These are phyloP conservation scores for Echiichthys vipera DNA, from an alignment of 2,797 vertebrate genomes.

Conservation along the genomic window DNA sequence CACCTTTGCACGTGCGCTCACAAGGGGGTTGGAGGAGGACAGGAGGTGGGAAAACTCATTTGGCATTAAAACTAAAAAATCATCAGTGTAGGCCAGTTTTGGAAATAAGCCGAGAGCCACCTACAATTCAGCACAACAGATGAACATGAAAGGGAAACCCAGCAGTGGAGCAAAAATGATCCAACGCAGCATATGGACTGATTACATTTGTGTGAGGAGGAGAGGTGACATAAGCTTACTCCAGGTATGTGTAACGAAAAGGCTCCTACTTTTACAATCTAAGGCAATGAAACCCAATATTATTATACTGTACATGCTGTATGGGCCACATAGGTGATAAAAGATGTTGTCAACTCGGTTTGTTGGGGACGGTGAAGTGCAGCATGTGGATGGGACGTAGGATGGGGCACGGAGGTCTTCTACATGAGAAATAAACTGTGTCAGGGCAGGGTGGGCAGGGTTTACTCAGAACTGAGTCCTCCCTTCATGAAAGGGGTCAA, in stretches of 20 bases:
- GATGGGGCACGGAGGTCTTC: constrained; percentile 29
- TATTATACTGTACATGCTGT: background rate
- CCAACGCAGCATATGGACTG: constrained; percentile 42
- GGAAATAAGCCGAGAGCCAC: constrained; percentile 52
- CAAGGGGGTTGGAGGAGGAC: constrained; percentile 38
- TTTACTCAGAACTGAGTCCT: constrained; percentile 75
- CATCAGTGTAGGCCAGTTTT: constrained; percentile 57
- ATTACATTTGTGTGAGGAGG: constrained; percentile 18
- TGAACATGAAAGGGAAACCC: constrained; percentile 56
- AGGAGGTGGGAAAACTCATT: constrained; percentile 57
- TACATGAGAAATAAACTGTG: constrained; percentile 15
- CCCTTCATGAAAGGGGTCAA: constrained; percentile 65
- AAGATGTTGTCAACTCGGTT: background rate
- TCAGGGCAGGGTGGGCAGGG: constrained; percentile 2
- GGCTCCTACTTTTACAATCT: too few species aligned
- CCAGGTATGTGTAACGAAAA: too few species aligned
- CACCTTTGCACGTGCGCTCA: constrained; percentile 30
- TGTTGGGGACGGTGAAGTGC: background rate
- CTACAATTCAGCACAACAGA: constrained; percentile 59
- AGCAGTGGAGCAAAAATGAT: constrained; percentile 49
- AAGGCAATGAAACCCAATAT: too few species aligned
- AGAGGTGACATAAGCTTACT: constrained; percentile 22
- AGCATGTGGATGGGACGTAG: background rate
- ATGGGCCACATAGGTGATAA: background rate
- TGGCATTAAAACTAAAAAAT: constrained; percentile 42